Evolutionary conservation across 2,888 invertebrate genomes (phyloP).

Genomic region (Phoronis australis): DNA sequence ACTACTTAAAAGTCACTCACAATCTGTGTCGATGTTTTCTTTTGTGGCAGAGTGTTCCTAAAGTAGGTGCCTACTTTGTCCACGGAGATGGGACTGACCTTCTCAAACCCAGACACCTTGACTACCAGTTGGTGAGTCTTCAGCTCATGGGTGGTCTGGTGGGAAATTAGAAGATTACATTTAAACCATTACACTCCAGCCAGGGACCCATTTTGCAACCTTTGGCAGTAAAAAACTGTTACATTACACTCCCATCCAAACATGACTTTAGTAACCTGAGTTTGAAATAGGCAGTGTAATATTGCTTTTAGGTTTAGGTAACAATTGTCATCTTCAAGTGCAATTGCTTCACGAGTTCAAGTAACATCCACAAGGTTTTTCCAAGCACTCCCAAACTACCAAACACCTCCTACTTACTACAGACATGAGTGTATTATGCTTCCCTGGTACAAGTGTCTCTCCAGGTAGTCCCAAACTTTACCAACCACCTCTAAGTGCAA

Average conservation of each 20-base stretch:
- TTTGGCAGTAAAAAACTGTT: background rate
- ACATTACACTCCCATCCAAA: background rate
- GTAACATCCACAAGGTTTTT: too few species aligned
- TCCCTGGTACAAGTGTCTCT: too few species aligned
- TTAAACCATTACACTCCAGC: background rate
- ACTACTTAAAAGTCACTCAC: too few species aligned
- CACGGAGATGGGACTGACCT: slow-evolving; percentile 82
- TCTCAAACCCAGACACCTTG: slow-evolving; percentile 83
- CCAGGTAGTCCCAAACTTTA: too few species aligned
- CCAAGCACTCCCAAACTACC: too few species aligned
- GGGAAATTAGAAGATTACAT: slow-evolving; percentile 1
- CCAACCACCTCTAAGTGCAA: too few species aligned
- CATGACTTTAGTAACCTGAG: background rate
- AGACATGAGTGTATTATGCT: too few species aligned
- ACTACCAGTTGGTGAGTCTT: slow-evolving; percentile 83
- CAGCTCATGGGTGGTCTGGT: slow-evolving; percentile 67
- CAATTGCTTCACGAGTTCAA: too few species aligned
- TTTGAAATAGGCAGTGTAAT: background rate
- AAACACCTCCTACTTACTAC: too few species aligned
- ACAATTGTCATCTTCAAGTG: too few species aligned
- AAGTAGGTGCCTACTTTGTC: slow-evolving; percentile 95
- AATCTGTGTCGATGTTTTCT: slow-evolving; percentile 12
- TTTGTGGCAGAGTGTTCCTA: slow-evolving; percentile 51
- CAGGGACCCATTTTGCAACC: background rate
- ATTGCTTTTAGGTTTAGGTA: too few species aligned